A percentile compares a stretch with the other conserved stretches of the same genome.
These are phyloP conservation scores for Parnassius apollo DNA, from an alignment of 2,888 invertebrate genomes.

Conservation along the genomic window DNA sequence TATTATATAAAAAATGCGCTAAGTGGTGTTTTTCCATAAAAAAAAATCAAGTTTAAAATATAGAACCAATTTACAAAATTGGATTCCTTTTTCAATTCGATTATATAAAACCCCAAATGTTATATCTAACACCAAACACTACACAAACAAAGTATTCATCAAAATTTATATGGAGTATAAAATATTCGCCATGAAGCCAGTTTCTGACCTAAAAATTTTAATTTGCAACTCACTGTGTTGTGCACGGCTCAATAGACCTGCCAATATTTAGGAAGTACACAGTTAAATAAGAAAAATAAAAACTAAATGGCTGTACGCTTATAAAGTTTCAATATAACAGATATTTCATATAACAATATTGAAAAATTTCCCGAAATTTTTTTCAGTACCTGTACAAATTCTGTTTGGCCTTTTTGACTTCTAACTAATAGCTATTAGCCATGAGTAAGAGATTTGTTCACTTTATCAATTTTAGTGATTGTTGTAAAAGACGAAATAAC, in stretches of 20 bases:
- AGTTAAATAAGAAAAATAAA: conserved; percentile 37
- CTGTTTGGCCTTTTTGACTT: too few species aligned
- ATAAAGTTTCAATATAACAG: conserved; percentile 34
- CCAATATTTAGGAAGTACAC: conserved; percentile 51
- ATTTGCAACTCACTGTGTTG: conserved; percentile 55
- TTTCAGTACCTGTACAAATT: too few species aligned
- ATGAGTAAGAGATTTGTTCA: too few species aligned
- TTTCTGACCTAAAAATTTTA: conserved; percentile 50
- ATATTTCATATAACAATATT: too few species aligned
- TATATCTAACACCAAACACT: conserved; percentile 20
- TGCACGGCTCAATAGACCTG: conserved; percentile 50
- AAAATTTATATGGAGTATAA: conserved; percentile 26
- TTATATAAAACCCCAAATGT: conserved; percentile 4
- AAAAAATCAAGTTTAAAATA: too few species aligned
- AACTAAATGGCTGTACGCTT: conserved; percentile 47
- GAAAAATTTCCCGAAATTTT: too few species aligned
- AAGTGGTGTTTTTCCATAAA: too few species aligned
- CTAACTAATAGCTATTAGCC: too few species aligned
- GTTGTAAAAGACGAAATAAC: too few species aligned
- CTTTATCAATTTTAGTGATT: too few species aligned
- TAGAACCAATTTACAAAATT: too few species aligned
- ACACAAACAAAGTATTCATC: conserved; percentile 18
- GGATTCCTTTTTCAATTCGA: neutral
- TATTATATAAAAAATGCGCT: too few species aligned
- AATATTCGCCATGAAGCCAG: conserved; percentile 28